Evolutionary conservation across 2,797 vertebrate genomes (phyloP).

Genomic region (Chelmon rostratus): DNA sequence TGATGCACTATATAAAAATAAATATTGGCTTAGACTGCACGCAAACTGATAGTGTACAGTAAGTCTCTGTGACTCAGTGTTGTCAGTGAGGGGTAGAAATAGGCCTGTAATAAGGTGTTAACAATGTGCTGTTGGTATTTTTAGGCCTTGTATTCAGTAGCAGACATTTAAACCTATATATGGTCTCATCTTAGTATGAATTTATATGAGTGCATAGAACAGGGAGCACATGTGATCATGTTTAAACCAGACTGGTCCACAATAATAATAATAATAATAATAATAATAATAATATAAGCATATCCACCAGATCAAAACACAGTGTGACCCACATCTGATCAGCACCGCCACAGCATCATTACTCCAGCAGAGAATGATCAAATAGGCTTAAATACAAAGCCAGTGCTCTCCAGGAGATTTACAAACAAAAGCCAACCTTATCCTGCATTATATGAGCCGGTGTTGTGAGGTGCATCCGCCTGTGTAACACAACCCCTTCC

Average conservation of each 20-base stretch:
- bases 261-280: too few relatives aligned
- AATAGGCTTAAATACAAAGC: not conserved
- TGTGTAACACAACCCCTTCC: not conserved
- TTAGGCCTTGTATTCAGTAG: constrained; percentile 13
- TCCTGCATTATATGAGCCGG: not conserved
- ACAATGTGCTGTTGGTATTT: constrained; percentile 16
- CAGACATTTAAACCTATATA: not conserved
- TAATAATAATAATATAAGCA: too few relatives aligned
- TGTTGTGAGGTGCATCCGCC: not conserved
- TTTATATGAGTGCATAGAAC: not conserved
- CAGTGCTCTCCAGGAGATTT: not conserved
- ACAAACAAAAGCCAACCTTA: not conserved
- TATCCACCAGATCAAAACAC: constrained; percentile 9
- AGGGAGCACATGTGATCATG: not conserved
- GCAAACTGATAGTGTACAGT: not conserved
- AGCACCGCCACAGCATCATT: constrained; percentile 6
- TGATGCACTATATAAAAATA: constrained; percentile 57
- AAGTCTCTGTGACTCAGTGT: constrained; percentile 12
- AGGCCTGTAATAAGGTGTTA: constrained; percentile 29
- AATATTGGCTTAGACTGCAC: constrained; percentile 13
- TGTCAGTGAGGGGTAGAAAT: constrained; percentile 14
- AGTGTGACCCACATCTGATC: constrained; percentile 35
- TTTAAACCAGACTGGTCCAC: not conserved
- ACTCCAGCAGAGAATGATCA: not conserved
- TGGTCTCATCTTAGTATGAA: not conserved